A percentile compares a stretch with the other conserved stretches of the same genome.
Evolutionary conservation across 2,113 vertebrate species (phyloP).

Genomic region (cat (Felis catus)): DNA sequence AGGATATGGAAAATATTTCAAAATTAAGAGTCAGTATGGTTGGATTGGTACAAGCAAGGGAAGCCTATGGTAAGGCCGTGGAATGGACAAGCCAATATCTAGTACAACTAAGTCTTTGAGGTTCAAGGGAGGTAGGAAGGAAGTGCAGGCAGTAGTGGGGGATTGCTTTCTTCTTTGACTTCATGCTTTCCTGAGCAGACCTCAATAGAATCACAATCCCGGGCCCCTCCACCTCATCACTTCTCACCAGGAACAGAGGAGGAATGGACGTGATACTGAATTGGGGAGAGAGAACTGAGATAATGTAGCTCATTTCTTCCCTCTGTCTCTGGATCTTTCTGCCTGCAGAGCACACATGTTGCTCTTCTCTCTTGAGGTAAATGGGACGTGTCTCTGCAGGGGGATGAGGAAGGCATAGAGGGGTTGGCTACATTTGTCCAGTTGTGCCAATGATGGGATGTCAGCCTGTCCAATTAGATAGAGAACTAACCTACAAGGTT

Average conservation of each 20-base stretch:
- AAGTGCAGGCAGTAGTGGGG: neutral
- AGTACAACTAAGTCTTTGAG: neutral
- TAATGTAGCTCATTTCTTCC: fast-evolving
- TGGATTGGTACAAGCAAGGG: neutral
- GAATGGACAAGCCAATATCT: neutral
- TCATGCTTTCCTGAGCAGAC: neutral
- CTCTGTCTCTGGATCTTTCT: neutral
- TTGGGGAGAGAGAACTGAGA: neutral
- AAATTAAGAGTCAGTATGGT: neutral
- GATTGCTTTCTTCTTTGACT: neutral
- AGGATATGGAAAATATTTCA: neutral
- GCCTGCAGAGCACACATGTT: neutral
- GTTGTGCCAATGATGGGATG: neutral
- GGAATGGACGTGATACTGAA: neutral
- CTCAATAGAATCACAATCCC: neutral
- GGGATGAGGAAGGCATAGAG: neutral
- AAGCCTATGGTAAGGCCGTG: neutral
- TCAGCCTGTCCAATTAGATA: neutral
- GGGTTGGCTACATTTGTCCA: neutral
- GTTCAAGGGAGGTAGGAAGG: neutral
- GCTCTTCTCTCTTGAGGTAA: neutral
- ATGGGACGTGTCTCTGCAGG: neutral
- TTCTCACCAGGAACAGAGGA: neutral
- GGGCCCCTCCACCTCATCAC: neutral
- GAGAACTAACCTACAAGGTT: neutral